Evolutionary conservation across 2,888 invertebrate genomes (phyloP), one percentile per base, ranked within the genome.

Genomic region (Ophioninae sp.): DNA sequence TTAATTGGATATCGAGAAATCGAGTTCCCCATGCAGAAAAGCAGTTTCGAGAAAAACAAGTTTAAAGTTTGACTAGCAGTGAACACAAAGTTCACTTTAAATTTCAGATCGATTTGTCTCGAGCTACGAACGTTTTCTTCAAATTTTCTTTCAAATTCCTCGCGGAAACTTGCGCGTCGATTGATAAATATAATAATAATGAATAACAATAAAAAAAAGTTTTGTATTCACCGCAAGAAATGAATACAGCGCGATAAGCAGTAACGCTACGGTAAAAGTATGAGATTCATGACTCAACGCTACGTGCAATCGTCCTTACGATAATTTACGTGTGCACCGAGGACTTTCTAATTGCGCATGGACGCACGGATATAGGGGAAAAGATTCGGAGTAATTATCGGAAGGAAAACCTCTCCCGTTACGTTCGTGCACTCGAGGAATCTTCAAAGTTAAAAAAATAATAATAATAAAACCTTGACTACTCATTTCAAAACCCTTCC

Each of bases 321-420:
- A 64, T 6, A 30, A 50, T 20, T 64, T 50, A 39, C 64, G 21
- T 41, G 30, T 69, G 37, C 37, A 56, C 56, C 20, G 21, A 17
- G 41, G 21, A 59, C 79, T 73, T 79, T 79, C 79, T 23, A 59
- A 73, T 79, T 65, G 64, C 70, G 64, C 44, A 70, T 30, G 20
- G 64, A 57, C 44, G 67, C 44, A 65, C 37, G 57, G 67, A 73
- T 77, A 69, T 50, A 62, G 44, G 62, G 50, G 21, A 77, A 77
- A 69, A 44, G n/a, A 62, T 50, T 62, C 50, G 50, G 17, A 30
- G 69, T 21, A 44, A 44, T 68, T 68, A 44, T 68, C 44, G 61
- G 68, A 68, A 77, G 41, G 44, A 67, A 75, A 39, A 21, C 13
- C 7, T 37, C 44, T 73, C 17, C 13, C 21, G 30, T 64, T 75